Evolutionary conservation across 2,888 invertebrate genomes (phyloP).

Genomic region (Julus scandinavius): DNA sequence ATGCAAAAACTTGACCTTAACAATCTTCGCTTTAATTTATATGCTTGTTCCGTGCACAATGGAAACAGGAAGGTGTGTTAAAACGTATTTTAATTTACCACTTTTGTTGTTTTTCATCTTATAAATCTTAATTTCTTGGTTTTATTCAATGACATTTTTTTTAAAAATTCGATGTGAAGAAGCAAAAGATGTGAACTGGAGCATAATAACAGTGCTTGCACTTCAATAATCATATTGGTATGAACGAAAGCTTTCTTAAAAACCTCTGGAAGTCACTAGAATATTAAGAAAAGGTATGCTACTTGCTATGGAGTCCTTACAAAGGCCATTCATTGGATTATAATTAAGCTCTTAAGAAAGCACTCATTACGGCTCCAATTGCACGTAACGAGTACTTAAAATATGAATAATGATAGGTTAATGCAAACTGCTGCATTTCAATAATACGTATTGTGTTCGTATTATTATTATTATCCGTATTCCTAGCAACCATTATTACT

Average conservation of each 20-base stretch:
- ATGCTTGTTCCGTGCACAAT: not conserved
- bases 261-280: not conserved
- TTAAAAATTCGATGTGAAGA: not conserved
- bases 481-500: not conserved
- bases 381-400: conserved; percentile 12
- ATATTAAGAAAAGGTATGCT: not conserved
- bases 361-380: conserved; percentile 6
- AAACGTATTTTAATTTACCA: not conserved
- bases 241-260: not conserved
- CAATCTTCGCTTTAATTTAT: too few relatives aligned
- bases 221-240: not conserved
- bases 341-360: conserved; percentile 40
- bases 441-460: conserved; percentile 33
- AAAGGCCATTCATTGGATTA: conserved; percentile 36
- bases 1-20: too few relatives aligned
- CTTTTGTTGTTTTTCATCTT: not conserved
- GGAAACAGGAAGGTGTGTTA: not conserved
- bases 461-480: not conserved
- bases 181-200: not conserved
- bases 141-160: not conserved
- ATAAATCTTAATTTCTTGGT: not conserved
- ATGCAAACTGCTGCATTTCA: conserved; percentile 13
- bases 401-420: not conserved
- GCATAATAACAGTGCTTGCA: not conserved
- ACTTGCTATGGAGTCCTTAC: not conserved